Evolutionary conservation across 2,797 vertebrate species (phyloP).

Genomic region (Dryobates pubescens): DNA sequence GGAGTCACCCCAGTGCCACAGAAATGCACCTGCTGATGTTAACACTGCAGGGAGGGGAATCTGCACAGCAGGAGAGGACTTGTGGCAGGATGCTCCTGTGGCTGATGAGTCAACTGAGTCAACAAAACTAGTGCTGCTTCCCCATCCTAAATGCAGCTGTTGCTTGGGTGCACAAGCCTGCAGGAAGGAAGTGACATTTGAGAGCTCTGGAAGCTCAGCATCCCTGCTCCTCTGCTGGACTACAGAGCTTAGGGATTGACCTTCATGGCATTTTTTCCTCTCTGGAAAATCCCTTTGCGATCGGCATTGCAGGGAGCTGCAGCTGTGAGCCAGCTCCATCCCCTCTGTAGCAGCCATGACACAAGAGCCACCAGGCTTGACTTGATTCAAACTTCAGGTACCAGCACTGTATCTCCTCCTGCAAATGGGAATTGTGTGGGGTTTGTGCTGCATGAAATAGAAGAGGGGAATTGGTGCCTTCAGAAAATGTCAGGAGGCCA

Average conservation of each 20-base stretch:
- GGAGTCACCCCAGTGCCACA: neutral
- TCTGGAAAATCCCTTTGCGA: neutral
- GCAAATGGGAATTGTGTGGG: neutral
- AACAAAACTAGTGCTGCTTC: neutral
- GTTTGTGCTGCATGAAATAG: neutral
- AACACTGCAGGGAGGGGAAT: accelerated
- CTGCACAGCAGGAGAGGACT: neutral
- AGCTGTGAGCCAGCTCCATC: neutral
- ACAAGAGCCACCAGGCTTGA: neutral
- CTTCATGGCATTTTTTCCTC: neutral
- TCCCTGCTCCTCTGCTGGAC: neutral
- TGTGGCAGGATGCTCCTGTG: accelerated
- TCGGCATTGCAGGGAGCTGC: neutral
- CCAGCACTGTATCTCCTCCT: neutral
- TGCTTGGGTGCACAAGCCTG: neutral
- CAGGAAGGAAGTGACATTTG: neutral
- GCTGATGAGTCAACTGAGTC: neutral
- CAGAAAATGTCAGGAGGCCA: slow-evolving; percentile 3
- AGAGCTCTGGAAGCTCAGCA: neutral
- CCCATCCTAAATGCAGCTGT: neutral
- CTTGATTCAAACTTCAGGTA: neutral
- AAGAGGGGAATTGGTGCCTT: slow-evolving; percentile 2
- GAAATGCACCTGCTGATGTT: neutral
- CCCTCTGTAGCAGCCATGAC: neutral
- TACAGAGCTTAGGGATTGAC: neutral